phyloP scores from a whole-genome alignment of 2,888 invertebrate genomes.

The Ochropleura plecta region DNA sequence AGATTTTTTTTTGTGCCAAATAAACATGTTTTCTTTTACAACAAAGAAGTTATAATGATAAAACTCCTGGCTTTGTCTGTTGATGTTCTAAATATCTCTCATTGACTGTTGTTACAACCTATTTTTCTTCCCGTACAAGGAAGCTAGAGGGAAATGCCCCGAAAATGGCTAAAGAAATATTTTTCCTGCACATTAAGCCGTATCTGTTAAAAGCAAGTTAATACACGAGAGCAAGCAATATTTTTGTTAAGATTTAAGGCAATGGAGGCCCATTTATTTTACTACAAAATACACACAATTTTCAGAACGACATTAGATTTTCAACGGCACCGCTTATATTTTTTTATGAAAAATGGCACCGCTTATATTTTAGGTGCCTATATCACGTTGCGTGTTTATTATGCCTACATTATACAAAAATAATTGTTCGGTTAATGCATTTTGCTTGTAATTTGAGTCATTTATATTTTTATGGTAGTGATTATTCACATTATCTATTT shows the following conservation, averaged over 20 bases:
- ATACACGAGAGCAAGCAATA: constrained; percentile 27
- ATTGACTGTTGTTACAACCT: background rate
- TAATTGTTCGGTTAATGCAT: constrained; percentile 49
- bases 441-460: constrained; percentile 44
- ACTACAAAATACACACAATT: constrained; percentile 27
- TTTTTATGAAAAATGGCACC: constrained; percentile 29
- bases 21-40: background rate
- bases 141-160: constrained; percentile 8
- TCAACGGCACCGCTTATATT: constrained; percentile 5
- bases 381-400: constrained; percentile 46
- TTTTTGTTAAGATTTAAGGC: constrained; percentile 46
- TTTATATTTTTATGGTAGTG: constrained; percentile 19
- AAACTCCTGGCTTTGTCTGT: background rate
- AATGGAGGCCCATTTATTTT: constrained; percentile 30
- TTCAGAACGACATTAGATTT: constrained; percentile 31
- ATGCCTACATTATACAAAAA: constrained; percentile 13
- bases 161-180: constrained; percentile 36
- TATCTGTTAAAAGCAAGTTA: constrained; percentile 35
- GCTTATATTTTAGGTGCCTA: constrained; percentile 19
- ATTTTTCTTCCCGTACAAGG: background rate
- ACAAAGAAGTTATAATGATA: background rate
- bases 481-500: constrained; percentile 24
- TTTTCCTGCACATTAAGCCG: constrained; percentile 20
- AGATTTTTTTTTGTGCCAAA: no score
- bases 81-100: background rate